A percentile compares a stretch with the other conserved stretches of the same genome.
These are phyloP conservation scores for Deladenus siricidicola DNA, from an alignment of 2,888 invertebrate genomes.

Conservation along the genomic window DNA sequence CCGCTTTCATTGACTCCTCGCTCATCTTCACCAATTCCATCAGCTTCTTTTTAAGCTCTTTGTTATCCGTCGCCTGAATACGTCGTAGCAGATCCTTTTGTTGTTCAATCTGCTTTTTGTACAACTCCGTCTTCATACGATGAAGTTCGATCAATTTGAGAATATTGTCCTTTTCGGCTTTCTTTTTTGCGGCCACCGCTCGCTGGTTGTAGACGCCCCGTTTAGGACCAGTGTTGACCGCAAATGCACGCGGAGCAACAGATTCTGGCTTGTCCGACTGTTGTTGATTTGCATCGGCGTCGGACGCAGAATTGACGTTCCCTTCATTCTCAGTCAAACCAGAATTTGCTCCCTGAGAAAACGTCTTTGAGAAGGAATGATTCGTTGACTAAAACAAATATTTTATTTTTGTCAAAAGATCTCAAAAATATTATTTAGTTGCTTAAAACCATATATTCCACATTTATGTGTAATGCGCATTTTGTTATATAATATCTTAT, in stretches of 20 bases:
- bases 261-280: no score
- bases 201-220: slow-evolving; percentile 1
- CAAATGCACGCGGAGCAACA: no score
- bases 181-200: slow-evolving; percentile 2
- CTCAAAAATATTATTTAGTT: no score
- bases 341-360: no score
- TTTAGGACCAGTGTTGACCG: not conserved
- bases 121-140: slow-evolving; percentile 73
- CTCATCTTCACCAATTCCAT: slow-evolving; percentile 67
- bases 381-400: no score
- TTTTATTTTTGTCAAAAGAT: no score
- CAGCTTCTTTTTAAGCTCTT: slow-evolving; percentile 23
- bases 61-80: slow-evolving; percentile 60
- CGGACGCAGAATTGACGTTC: no score
- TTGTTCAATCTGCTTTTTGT: slow-evolving; percentile 76
- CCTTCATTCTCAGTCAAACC: no score
- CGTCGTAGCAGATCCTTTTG: slow-evolving; percentile 74
- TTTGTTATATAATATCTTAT: no score
- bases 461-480: no score
- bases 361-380: slow-evolving; percentile 4
- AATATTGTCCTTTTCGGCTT: slow-evolving; percentile 5
- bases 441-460: no score
- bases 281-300: no score
- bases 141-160: slow-evolving; percentile 62
- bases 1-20: slow-evolving; percentile 64